Conservation (phyloP, 2,797 vertebrate species). For the Florisuga fusca region DNA sequence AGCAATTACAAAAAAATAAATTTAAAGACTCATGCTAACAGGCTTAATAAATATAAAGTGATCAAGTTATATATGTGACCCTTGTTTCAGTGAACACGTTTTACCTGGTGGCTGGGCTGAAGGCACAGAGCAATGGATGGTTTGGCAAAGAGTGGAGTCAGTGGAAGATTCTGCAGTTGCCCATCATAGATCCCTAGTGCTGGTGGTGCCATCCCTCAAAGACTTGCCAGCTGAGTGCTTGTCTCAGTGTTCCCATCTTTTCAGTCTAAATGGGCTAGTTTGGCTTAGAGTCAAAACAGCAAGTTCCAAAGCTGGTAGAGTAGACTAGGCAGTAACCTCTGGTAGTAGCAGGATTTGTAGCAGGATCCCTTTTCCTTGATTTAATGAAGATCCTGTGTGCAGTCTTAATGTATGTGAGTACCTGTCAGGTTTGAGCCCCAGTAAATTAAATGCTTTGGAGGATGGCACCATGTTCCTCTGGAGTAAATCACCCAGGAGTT, state of each 20-base stretch:
- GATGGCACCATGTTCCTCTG: not conserved
- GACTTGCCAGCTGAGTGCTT: not conserved
- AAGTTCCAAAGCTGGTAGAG: not conserved
- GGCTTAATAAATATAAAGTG: not conserved
- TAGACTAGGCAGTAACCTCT: not conserved
- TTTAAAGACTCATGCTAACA: conserved; percentile 7
- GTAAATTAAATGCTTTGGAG: not conserved
- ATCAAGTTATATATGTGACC: not conserved
- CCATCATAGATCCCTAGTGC: not conserved
- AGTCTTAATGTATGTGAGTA: not conserved
- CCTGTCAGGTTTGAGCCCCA: not conserved
- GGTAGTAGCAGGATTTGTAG: not conserved
- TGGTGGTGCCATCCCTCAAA: not conserved
- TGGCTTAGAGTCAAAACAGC: not conserved
- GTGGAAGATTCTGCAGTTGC: not conserved
- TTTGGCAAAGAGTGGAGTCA: not conserved
- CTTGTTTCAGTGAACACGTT: not conserved
- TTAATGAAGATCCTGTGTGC: not conserved
- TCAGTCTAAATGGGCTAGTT: not conserved
- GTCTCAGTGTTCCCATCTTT: not conserved
- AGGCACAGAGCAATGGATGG: not conserved
- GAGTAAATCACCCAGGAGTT: not conserved
- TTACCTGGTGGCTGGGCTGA: not conserved
- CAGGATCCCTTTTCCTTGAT: not conserved
- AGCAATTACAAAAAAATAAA: not conserved